Evolutionary conservation across 2,888 invertebrate species (phyloP).

Genomic region (Pecten maximus): DNA sequence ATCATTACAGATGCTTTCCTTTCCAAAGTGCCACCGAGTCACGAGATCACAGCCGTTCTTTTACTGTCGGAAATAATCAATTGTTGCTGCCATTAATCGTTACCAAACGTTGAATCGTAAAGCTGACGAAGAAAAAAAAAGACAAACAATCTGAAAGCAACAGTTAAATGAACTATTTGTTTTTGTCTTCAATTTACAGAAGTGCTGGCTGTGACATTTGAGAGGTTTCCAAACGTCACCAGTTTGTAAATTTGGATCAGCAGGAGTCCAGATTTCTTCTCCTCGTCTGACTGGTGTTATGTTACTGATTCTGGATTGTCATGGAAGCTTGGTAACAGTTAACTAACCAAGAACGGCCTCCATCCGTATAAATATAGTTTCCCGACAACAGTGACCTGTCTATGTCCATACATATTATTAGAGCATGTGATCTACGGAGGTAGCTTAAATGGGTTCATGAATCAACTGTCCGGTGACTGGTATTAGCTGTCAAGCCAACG

Average conservation of each 20-base stretch:
- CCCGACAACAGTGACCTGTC: neutral
- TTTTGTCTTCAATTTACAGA: neutral
- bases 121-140: neutral
- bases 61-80: neutral
- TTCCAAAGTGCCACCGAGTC: neutral
- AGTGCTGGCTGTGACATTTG: neutral
- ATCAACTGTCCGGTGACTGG: neutral
- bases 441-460: neutral
- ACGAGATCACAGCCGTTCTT: neutral
- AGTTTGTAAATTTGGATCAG: slow-evolving; percentile 13
- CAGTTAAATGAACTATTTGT: slow-evolving; percentile 30
- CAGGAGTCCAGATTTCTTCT: neutral
- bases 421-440: neutral
- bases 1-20: neutral
- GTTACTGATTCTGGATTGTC: neutral
- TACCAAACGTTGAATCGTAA: neutral
- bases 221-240: neutral
- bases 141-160: slow-evolving; percentile 9
- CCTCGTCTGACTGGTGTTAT: neutral
- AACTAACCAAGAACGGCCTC: neutral
- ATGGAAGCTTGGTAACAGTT: neutral
- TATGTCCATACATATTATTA: neutral
- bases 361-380: neutral
- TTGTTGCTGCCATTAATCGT: neutral
- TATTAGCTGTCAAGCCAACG: neutral